phyloP scores from a whole-genome alignment of 2,888 invertebrate genomes.

The Exocentrus adspersus region DNA sequence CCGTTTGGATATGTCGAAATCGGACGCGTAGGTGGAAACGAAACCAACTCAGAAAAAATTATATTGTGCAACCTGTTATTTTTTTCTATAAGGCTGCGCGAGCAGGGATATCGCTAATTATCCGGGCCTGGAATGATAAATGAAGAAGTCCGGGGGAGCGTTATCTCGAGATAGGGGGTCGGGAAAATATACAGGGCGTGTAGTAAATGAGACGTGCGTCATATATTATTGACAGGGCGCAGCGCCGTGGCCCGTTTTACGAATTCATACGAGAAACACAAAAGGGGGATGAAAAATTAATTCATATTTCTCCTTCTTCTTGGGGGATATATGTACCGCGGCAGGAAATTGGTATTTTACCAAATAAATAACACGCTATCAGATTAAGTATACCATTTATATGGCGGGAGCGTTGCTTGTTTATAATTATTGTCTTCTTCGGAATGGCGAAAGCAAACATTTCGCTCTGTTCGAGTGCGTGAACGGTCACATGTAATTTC shows the following conservation, averaged over 20 bases:
- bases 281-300: slow-evolving; percentile 65
- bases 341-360: slow-evolving; percentile 46
- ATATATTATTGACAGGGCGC: slow-evolving; percentile 67
- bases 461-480: not conserved
- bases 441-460: not conserved
- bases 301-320: slow-evolving; percentile 63
- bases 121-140: slow-evolving; percentile 38
- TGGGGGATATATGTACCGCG: slow-evolving; percentile 44
- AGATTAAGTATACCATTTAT: slow-evolving; percentile 21
- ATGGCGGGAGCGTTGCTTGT: slow-evolving; percentile 4
- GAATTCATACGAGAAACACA: slow-evolving; percentile 65
- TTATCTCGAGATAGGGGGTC: slow-evolving; percentile 38
- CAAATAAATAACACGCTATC: slow-evolving; percentile 43
- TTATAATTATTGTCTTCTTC: slow-evolving; percentile 13
- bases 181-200: slow-evolving; percentile 47
- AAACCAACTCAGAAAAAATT: not conserved
- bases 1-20: not conserved
- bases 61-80: too few species aligned
- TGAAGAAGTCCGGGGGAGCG: slow-evolving; percentile 34
- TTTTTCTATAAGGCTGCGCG: too few species aligned
- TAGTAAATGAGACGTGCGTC: slow-evolving; percentile 55
- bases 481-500: too few species aligned
- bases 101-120: slow-evolving; percentile 38
- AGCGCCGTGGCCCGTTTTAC: slow-evolving; percentile 49
- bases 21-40: not conserved